Conservation (phyloP, 1,140 invertebrate genomes). For the Oncopodura yosiiana region DNA sequence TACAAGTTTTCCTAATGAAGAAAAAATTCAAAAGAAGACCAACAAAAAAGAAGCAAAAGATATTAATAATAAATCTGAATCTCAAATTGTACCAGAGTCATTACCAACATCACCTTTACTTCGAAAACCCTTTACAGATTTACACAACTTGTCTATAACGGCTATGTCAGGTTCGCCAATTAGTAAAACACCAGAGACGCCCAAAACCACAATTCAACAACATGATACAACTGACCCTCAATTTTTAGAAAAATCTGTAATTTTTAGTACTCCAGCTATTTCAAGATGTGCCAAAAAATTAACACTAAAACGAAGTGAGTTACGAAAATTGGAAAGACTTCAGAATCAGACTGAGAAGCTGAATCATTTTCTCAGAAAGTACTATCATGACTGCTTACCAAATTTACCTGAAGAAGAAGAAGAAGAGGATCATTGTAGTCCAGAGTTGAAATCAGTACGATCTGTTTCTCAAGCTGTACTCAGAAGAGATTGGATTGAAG, state of each 20-base stretch:
- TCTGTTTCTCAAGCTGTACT: too few relatives aligned
- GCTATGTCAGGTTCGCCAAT: neutral
- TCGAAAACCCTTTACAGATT: neutral
- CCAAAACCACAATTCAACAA: neutral
- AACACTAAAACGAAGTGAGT: slow-evolving; percentile 29
- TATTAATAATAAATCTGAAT: too few relatives aligned
- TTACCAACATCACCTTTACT: too few relatives aligned
- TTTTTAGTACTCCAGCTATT: slow-evolving; percentile 10
- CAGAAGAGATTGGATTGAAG: too few relatives aligned
- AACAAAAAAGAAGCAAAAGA: too few relatives aligned
- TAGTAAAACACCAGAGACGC: neutral
- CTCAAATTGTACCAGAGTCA: too few relatives aligned
- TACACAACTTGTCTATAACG: slow-evolving; percentile 2
- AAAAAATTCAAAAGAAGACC: too few relatives aligned
- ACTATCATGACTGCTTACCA: slow-evolving; percentile 32
- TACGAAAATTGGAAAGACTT: slow-evolving; percentile 28
- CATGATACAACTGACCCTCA: slow-evolving; percentile 33
- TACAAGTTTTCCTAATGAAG: too few relatives aligned
- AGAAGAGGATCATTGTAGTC: slow-evolving; percentile 18
- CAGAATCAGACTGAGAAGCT: slow-evolving; percentile 23
- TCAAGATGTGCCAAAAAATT: slow-evolving; percentile 26
- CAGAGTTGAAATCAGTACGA: slow-evolving; percentile 32
- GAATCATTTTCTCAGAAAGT: slow-evolving; percentile 29
- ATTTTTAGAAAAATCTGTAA: slow-evolving; percentile 23
- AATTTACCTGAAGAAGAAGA: slow-evolving; percentile 33